Conservation (phyloP, 2,797 vertebrate genomes). For the Zenarchopterus dispar region DNA sequence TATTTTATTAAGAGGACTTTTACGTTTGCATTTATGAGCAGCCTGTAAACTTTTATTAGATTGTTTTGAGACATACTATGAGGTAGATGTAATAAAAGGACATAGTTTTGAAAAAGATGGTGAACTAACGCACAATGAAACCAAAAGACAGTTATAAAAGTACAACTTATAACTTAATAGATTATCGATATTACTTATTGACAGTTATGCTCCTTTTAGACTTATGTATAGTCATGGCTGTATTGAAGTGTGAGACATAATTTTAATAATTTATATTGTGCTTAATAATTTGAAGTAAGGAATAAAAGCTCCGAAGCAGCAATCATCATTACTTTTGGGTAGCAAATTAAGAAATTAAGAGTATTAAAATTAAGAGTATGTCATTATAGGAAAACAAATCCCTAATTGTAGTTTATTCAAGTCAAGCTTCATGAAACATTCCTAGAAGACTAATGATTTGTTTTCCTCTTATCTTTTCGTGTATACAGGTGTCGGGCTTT, state of each 20-base stretch:
- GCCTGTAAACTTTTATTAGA: not conserved
- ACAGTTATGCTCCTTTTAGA: too few species aligned
- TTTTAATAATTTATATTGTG: too few species aligned
- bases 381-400: not conserved
- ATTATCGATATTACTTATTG: too few species aligned
- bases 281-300: not conserved
- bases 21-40: not conserved
- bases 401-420: not conserved
- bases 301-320: not conserved
- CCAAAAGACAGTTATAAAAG: too few species aligned
- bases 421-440: not conserved
- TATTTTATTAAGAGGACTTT: not conserved
- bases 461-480: not conserved
- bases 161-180: too few species aligned
- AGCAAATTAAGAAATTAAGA: too few species aligned
- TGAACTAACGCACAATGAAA: too few species aligned
- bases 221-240: too few species aligned
- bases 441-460: not conserved
- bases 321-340: too few species aligned
- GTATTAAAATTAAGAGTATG: not conserved
- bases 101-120: too few species aligned
- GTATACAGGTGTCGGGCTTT: conserved; percentile 91
- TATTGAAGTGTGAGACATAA: too few species aligned
- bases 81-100: too few species aligned
- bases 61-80: not conserved